Base-by-base conservation (phyloP, 2,797 vertebrate species). In the Falco columbarius region DNA sequence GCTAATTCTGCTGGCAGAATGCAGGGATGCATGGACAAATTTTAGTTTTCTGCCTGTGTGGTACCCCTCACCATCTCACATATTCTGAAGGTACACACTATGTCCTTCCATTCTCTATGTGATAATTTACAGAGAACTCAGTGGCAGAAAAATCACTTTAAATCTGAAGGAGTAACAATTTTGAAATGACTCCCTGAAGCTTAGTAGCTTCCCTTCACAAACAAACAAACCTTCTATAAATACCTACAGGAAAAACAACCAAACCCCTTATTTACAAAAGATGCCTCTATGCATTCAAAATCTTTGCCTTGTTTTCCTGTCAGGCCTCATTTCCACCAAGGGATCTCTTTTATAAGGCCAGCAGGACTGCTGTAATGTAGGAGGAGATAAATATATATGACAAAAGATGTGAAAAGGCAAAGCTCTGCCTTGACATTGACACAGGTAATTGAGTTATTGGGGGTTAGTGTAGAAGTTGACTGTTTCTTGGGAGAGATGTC, bases 401-500 rank as follows among this genome's bases (percentile, higher is more conserved):
- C 96, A 96, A 42, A 97, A 95, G 55, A 83, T 90, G 90, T 98
- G 98, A 97, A 98, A 96, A 98, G 97, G 86, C 97, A 97, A 66
- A 92, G 72, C 89, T 75, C 54, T 91, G 83, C 72, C 66, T 94
- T 94, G 95, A 88, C 87, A 96, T 93, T 97, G 91, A 89, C 97
- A 93, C 89, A 96, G 96, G 97, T 93, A 96, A 98, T 97, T 97
- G 98, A 98, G 97, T 98, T 97, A 96, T 93, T 96, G 96, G 95
- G 97, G 96, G 97, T 97, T 77, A 82, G 40, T 91, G 94, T 97
- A 97, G 98, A 97, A 97, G 98, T 97, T 94, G 98, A 95, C 93
- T 84, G 68, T 94, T 98, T 90, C 95, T 96, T 93, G 54, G 95
- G 92, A 92, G 87, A 98, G 93, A 97, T 97, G 98, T 98, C 97